phyloP scores from a whole-genome alignment of 2,888 invertebrate species.

The Metellina segmentata region DNA sequence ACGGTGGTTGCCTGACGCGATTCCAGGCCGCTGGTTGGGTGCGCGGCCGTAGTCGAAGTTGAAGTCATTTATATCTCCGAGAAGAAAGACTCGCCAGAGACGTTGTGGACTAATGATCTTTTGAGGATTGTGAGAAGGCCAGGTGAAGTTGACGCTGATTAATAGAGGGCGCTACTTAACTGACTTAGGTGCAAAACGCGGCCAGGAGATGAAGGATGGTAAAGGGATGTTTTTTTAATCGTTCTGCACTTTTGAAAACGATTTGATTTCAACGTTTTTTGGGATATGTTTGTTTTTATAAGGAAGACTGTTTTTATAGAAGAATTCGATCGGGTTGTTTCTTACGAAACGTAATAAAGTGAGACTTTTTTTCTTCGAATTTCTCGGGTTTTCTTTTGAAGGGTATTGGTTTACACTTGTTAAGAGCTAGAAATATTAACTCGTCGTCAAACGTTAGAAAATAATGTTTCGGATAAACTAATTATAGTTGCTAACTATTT shows the following conservation, averaged over 20 bases:
- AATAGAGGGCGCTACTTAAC: slow-evolving; percentile 72
- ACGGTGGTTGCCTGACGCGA: background rate
- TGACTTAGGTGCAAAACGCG: slow-evolving; percentile 64
- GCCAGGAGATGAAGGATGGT: slow-evolving; percentile 46
- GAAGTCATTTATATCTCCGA: slow-evolving; percentile 67
- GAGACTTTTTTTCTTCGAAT: background rate
- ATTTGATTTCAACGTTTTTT: slow-evolving; percentile 32
- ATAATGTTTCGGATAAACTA: too few relatives aligned
- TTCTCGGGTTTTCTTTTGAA: background rate
- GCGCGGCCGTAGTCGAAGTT: slow-evolving; percentile 55
- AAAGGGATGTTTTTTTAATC: slow-evolving; percentile 71
- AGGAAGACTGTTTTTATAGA: slow-evolving; percentile 5
- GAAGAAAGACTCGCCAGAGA: slow-evolving; percentile 58
- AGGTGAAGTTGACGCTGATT: slow-evolving; percentile 75
- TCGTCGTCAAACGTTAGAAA: too few relatives aligned
- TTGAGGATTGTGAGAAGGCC: slow-evolving; percentile 71
- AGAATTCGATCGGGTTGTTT: slow-evolving; percentile 3
- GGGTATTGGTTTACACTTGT: too few relatives aligned
- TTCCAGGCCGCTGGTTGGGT: background rate
- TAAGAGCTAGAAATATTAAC: too few relatives aligned
- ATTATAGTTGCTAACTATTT: too few relatives aligned
- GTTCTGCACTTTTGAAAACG: slow-evolving; percentile 26
- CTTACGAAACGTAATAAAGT: background rate
- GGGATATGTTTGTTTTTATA: background rate
- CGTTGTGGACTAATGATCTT: slow-evolving; percentile 67